Evolutionary conservation across 2,113 vertebrate genomes (phyloP), one percentile per base, ranked within the genome.

Genomic region (Cyprinodon tularosa): DNA sequence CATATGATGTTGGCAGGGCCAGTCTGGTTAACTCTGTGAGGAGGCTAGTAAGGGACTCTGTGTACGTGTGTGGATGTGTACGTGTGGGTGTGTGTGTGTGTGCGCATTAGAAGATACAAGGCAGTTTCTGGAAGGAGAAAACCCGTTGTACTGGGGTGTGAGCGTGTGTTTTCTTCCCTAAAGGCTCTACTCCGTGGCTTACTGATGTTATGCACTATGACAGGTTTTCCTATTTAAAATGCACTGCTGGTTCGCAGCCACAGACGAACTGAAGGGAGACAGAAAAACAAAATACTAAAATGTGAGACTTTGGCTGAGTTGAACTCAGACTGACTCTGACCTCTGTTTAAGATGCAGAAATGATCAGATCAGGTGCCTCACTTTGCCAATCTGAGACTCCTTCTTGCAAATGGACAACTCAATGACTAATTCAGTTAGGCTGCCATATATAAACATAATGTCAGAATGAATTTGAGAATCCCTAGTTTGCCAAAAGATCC

Each of bases 1-100:
- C 90, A 87, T 68, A 78, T 84, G 81, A 88, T 60, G 74, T 80
- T 90, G 88, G 84, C 78, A 89, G 73, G 61, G 37, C 67, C 85
- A 68, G 77, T 75, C 71, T 76, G 81, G 78, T 65, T 65, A 67
- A 73, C 36, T 62, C 50, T 82, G 20, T 12, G 40, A 66, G 62
- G 71, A 81, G 65, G 72, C 62, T 44, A 71, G 72, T 14, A 13
- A 66, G 53, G 29, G 65, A 47, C 48, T 12, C 36, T 2, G 39
- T 22, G 59, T 50, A 29, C 47, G 37, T 66, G 68, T 74, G 42
- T 74, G 50, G 74, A 71, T 80, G 42, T 48, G 36, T 50, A 29
- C 36, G 59, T 40, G 44, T 61, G 44, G 47, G 67, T 69, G 20
- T 77, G 9, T 20, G 61, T 72, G 78, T 17, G 66, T 1, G 73